Conservation (phyloP, 2,888 invertebrate species). For the Drosophila nr. perissopoda region DNA sequence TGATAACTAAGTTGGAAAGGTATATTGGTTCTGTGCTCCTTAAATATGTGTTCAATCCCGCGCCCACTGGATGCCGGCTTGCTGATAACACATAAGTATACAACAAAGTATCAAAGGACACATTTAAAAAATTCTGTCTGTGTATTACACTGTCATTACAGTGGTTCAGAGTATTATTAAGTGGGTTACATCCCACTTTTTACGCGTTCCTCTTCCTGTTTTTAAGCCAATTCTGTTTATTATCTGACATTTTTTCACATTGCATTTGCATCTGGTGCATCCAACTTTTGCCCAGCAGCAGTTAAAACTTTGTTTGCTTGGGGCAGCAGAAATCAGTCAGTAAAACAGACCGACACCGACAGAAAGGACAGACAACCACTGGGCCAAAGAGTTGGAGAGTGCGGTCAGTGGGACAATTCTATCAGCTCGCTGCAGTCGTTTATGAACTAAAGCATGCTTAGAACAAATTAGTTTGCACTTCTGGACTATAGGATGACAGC, state of each 20-base stretch:
- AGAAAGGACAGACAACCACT: background rate
- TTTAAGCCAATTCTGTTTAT: constrained; percentile 34
- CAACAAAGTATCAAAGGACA: background rate
- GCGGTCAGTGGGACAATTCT: constrained; percentile 7
- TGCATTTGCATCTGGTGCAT: constrained; percentile 33
- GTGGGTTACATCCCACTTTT: background rate
- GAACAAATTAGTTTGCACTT: constrained; percentile 4
- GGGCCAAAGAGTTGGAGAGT: background rate
- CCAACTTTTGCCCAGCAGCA: constrained; percentile 33
- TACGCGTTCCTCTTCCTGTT: background rate
- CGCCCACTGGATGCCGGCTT: background rate
- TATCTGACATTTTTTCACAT: constrained; percentile 24
- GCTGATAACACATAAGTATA: background rate
- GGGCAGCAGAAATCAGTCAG: constrained; percentile 11
- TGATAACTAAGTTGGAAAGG: background rate
- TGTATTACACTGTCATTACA: background rate
- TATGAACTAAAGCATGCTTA: constrained; percentile 22
- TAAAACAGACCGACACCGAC: background rate
- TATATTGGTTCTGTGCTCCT: background rate
- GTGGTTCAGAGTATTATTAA: background rate
- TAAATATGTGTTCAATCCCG: background rate
- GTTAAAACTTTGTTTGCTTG: constrained; percentile 45
- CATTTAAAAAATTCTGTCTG: background rate
- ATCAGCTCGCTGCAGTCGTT: constrained; percentile 12
- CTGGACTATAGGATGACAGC: background rate